Evolutionary conservation across 2,888 invertebrate genomes (phyloP).

Genomic region (Rosalia funebris): DNA sequence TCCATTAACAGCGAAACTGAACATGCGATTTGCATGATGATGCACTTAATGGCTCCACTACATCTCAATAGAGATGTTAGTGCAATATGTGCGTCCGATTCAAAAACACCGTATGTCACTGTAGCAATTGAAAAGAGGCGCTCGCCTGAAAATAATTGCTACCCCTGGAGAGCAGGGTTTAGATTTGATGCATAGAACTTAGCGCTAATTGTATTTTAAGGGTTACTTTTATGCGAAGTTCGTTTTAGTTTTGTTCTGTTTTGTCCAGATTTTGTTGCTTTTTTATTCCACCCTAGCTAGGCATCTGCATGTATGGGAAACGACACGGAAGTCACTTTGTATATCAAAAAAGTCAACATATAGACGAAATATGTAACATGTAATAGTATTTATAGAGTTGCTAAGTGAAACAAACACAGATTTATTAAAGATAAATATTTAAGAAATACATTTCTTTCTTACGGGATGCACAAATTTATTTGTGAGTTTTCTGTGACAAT

Average conservation of each 20-base stretch:
- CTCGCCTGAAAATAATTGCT: slow-evolving; percentile 44
- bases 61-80: slow-evolving; percentile 43
- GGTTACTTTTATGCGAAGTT: neutral
- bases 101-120: slow-evolving; percentile 49
- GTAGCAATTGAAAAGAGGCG: slow-evolving; percentile 48
- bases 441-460: too few species aligned
- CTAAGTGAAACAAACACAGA: too few species aligned
- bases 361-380: too few species aligned
- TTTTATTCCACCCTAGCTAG: too few species aligned
- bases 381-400: too few species aligned
- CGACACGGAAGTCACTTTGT: too few species aligned
- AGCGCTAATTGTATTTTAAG: slow-evolving; percentile 23
- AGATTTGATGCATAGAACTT: slow-evolving; percentile 20
- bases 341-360: too few species aligned
- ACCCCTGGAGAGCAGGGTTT: slow-evolving; percentile 24
- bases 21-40: slow-evolving; percentile 29
- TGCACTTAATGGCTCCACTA: slow-evolving; percentile 38
- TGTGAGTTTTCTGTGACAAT: too few species aligned
- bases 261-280: too few species aligned
- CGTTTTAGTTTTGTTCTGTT: neutral
- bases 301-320: too few species aligned
- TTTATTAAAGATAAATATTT: too few species aligned
- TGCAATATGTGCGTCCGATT: slow-evolving; percentile 38
- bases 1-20: slow-evolving; percentile 13
- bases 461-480: too few species aligned